These are phyloP conservation scores for Nomada lathburiana DNA, from an alignment of 2,888 invertebrate species.

Conservation along the genomic window DNA sequence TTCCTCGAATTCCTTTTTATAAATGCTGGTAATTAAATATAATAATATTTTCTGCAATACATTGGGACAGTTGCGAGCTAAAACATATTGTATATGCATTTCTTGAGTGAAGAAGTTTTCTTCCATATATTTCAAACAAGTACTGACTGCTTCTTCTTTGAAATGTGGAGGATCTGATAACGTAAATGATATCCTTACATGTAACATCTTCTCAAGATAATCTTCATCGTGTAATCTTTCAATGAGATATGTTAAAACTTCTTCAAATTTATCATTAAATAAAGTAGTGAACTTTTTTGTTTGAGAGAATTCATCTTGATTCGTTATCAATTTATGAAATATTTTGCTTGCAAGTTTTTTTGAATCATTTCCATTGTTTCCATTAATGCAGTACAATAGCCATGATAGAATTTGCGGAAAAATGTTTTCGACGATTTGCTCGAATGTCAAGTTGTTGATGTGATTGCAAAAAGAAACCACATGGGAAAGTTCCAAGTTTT, in stretches of 20 bases:
- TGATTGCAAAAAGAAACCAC: conserved; percentile 76
- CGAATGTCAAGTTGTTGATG: conserved; percentile 71
- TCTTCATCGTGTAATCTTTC: conserved; percentile 81
- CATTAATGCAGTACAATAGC: conserved; percentile 59
- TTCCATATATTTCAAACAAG: conserved; percentile 85
- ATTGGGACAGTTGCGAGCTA: conserved; percentile 83
- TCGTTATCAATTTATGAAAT: conserved; percentile 72
- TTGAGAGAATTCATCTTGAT: conserved; percentile 72
- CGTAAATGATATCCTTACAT: conserved; percentile 80
- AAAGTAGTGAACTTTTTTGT: conserved; percentile 74
- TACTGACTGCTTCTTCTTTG: conserved; percentile 82
- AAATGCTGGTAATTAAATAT: conserved; percentile 85
- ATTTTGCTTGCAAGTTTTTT: conserved; percentile 64
- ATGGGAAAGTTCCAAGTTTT: conserved; percentile 76
- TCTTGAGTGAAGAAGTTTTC: conserved; percentile 83
- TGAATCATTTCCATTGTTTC: conserved; percentile 68
- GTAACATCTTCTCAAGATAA: conserved; percentile 84
- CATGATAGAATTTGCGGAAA: conserved; percentile 75
- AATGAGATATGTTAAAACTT: conserved; percentile 78
- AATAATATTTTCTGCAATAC: conserved; percentile 86
- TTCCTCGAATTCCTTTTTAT: conserved; percentile 85
- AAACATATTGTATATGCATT: conserved; percentile 80
- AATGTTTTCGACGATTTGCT: conserved; percentile 76
- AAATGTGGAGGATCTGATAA: conserved; percentile 84
- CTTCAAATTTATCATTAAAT: conserved; percentile 78